Base-by-base conservation (phyloP, 2,797 vertebrate species). In the Takifugu ocellatus region DNA sequence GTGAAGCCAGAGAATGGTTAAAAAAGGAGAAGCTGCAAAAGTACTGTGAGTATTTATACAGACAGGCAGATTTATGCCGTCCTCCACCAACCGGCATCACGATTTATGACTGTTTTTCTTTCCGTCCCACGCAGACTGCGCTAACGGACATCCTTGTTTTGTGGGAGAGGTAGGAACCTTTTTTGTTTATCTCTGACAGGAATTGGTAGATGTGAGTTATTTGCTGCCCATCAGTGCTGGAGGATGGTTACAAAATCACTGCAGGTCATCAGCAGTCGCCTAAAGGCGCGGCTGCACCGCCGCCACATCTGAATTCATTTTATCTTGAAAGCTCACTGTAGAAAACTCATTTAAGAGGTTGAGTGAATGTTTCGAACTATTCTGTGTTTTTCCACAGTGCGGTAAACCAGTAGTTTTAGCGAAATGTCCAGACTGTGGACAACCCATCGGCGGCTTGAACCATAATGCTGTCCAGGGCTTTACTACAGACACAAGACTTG, bases 81-180 rank as follows among this genome's bases (percentile, higher is more conserved):
- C 6, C 16, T n/a, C 5, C 31, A 33, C 10, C 2, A 33, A 14
- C 24, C 1, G 14, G 5, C 5, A n/a, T 27, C 11, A n/a, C 1
- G 0, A 16, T 9, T 21, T 51, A 10, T 48, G 43, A 44, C 15
- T 17, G 43, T 7, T 4, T 63, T 14, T 47, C 16, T 9, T 63
- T 24, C 7, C 0, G 2, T 69, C 1, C 1, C 78, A 71, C 54
- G 6, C 5, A 92, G 91, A 0, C 1, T 92, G 91, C 57, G 0
- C 17, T 24, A 91, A 90, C 0, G 79, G 86, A 8, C 90, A 92
- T 56, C 0, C 9, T 0, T 68, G 49, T 54, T 54, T 87, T 16
- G 83, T 92, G 5, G 85, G 84, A 48, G 60, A 79, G 63, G 91
- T 92, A 50, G 25, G 86, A 51, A 0, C 17, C 21, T 21, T 43